phyloP scores from a whole-genome alignment of 2,888 invertebrate genomes.

The Thera britannica region DNA sequence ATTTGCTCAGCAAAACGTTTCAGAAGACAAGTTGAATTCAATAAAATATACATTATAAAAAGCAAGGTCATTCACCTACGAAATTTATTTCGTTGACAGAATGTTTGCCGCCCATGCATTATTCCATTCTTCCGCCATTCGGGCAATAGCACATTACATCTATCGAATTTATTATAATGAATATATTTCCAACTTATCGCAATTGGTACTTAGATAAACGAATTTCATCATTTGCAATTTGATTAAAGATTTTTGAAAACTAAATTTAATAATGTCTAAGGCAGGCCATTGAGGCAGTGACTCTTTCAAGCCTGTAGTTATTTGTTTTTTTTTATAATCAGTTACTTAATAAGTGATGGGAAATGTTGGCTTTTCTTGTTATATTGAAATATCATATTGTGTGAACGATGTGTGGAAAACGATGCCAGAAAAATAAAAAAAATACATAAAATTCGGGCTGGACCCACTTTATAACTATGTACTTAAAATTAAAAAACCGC shows the following conservation, averaged over 20 bases:
- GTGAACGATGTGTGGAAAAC: not conserved
- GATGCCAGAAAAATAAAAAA: not conserved
- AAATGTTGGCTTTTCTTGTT: not conserved
- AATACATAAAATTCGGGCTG: conserved; percentile 42
- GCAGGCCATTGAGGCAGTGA: not conserved
- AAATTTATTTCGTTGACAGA: not conserved
- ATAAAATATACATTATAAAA: not conserved
- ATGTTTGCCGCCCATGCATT: not conserved
- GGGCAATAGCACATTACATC: not conserved
- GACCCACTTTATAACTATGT: conserved; percentile 33
- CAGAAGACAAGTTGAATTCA: not conserved
- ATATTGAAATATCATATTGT: not conserved
- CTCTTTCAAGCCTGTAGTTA: not conserved
- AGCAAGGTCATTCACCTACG: not conserved
- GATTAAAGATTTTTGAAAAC: not conserved
- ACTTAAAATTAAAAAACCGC: not conserved
- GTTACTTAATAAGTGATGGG: not conserved
- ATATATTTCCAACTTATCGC: not conserved
- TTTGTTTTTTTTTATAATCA: no score
- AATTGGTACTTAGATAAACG: not conserved
- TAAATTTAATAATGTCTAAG: not conserved
- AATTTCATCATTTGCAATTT: not conserved
- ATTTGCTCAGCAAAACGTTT: conserved; percentile 52
- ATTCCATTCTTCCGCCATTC: not conserved
- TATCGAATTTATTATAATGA: conserved; percentile 1